Conservation (phyloP, 2,113 vertebrate genomes). For the Probosciger aterrimus region DNA sequence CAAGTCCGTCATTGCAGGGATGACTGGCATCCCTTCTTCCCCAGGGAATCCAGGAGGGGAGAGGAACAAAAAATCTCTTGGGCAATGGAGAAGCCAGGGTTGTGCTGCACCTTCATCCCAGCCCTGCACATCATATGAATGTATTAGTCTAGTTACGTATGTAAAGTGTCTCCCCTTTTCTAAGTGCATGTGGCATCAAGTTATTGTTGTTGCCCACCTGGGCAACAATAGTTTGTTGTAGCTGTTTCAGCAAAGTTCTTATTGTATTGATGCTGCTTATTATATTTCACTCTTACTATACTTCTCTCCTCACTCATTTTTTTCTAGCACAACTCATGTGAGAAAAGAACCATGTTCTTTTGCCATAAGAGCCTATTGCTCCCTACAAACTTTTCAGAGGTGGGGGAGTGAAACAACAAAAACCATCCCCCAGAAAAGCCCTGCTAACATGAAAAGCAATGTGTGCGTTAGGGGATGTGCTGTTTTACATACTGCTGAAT, state of each 20-base stretch:
- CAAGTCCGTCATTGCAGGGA: background rate
- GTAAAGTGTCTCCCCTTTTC: background rate
- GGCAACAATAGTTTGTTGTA: background rate
- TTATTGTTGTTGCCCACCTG: background rate
- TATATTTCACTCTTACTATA: background rate
- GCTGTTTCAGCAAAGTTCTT: background rate
- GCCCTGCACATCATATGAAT: accelerated
- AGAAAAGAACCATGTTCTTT: background rate
- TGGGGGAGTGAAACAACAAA: background rate
- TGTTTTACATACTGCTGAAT: too few species aligned
- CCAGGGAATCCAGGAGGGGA: background rate
- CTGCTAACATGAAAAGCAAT: background rate
- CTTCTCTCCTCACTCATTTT: background rate
- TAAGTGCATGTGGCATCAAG: background rate
- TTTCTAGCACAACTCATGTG: background rate
- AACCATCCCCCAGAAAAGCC: background rate
- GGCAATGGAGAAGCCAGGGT: background rate
- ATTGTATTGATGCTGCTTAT: background rate
- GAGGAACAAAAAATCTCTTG: background rate
- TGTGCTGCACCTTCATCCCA: background rate
- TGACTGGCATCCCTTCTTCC: background rate
- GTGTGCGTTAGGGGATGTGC: background rate
- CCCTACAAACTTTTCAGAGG: background rate
- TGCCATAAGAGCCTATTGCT: background rate
- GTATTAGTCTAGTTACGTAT: background rate